These are phyloP conservation scores for Enteromius afrohamiltoni DNA, from an alignment of 2,797 vertebrate species.

Conservation along the genomic window DNA sequence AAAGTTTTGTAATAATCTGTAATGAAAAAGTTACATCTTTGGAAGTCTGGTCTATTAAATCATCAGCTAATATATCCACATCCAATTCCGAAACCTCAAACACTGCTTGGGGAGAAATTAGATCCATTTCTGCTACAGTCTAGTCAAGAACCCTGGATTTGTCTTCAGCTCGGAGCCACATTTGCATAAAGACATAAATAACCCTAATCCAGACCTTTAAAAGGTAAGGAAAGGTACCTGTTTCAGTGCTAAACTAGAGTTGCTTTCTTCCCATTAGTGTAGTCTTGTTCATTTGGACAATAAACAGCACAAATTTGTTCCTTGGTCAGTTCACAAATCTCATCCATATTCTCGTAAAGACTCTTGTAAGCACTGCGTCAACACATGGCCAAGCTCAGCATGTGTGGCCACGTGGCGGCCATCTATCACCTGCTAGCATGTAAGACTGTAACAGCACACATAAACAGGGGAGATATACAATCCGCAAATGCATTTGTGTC, in stretches of 20 bases:
- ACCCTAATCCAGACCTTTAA: not conserved
- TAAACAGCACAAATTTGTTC: not conserved
- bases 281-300: conserved; percentile 8
- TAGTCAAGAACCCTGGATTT: not conserved
- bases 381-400: conserved; percentile 55
- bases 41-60: not conserved
- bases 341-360: conserved; percentile 25
- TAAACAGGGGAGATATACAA: conserved; percentile 62
- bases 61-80: not conserved
- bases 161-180: not conserved
- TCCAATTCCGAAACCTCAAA: not conserved
- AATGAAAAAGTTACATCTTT: not conserved
- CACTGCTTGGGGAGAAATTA: not conserved
- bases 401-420: conserved; percentile 50
- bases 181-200: conserved; percentile 23
- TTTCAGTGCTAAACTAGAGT: conserved; percentile 27
- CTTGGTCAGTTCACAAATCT: conserved; percentile 7
- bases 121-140: not conserved
- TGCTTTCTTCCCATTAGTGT: conserved; percentile 44
- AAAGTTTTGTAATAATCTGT: not conserved
- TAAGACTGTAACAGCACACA: conserved; percentile 49
- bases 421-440: conserved; percentile 47
- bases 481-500: conserved; percentile 63
- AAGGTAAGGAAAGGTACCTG: not conserved
- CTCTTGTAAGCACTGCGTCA: conserved; percentile 35